A percentile compares a stretch with the other conserved stretches of the same genome.
phyloP scores from a whole-genome alignment of 2,113 vertebrate species.

The Budorcas taxicolor region DNA sequence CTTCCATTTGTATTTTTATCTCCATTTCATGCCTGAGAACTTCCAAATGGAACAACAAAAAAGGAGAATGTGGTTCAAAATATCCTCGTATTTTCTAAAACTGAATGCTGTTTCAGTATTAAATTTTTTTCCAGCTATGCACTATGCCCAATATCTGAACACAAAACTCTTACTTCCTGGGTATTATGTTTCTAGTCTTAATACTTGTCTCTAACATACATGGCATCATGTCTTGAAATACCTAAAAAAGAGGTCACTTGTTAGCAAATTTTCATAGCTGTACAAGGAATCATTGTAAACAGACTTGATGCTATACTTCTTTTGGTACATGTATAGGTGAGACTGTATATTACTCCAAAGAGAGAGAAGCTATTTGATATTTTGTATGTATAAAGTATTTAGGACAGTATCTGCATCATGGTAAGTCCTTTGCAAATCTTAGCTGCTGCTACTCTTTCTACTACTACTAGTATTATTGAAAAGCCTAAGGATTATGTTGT shows the following conservation, averaged over 20 bases:
- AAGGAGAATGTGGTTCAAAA: background rate
- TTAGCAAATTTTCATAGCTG: background rate
- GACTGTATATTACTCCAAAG: background rate
- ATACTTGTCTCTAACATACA: background rate
- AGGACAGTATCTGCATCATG: background rate
- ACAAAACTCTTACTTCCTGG: background rate
- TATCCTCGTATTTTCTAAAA: background rate
- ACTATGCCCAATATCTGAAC: background rate
- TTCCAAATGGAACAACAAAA: slow-evolving; percentile 1
- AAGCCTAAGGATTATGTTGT: background rate
- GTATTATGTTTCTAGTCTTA: background rate
- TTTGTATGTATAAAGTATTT: background rate
- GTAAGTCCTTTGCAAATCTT: background rate
- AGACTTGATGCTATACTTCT: background rate
- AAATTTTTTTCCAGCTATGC: background rate
- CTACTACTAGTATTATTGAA: background rate
- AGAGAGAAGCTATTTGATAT: background rate
- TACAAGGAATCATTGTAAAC: background rate
- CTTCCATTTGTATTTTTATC: background rate
- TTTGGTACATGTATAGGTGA: background rate
- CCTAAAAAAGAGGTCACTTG: background rate
- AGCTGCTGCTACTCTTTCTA: background rate
- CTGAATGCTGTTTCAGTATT: background rate
- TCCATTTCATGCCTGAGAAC: background rate
- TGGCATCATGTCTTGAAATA: slow-evolving; percentile 1